Conservation (phyloP, 2,888 invertebrate genomes). For the Hipparchia semele region DNA sequence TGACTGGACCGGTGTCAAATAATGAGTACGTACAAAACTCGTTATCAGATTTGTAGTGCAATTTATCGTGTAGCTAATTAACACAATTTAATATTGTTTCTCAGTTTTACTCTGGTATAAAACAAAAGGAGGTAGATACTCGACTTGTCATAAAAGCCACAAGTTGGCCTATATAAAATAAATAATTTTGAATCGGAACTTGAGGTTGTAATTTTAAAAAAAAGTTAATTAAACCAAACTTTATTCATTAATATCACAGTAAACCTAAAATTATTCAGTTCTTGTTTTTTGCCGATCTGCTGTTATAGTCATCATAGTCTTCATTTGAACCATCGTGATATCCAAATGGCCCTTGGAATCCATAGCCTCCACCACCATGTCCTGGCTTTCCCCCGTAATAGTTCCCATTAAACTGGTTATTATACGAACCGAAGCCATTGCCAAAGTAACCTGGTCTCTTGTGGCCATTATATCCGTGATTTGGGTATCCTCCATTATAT, state of each 20-base stretch:
- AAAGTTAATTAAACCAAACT: background rate
- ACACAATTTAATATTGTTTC: no score
- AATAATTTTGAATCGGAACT: no score
- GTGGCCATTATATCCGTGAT: constrained; percentile 39
- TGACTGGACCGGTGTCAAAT: no score
- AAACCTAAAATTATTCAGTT: constrained; percentile 16
- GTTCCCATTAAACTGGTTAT: constrained; percentile 74
- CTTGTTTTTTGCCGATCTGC: constrained; percentile 44
- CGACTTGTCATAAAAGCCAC: no score
- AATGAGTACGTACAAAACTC: no score
- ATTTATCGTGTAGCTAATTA: no score
- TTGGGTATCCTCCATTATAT: constrained; percentile 42
- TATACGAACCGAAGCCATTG: constrained; percentile 61
- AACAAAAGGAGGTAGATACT: no score
- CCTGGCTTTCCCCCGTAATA: constrained; percentile 52
- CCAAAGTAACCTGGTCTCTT: constrained; percentile 57
- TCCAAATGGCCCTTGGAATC: constrained; percentile 53
- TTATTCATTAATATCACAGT: constrained; percentile 36
- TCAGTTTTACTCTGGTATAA: no score
- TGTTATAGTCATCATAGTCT: constrained; percentile 49
- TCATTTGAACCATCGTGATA: constrained; percentile 47
- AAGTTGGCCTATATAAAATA: no score
- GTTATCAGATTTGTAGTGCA: no score
- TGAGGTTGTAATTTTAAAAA: no score
- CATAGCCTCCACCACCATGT: constrained; percentile 40